These are phyloP conservation scores for Dryobota labecula DNA, from an alignment of 2,888 invertebrate species.

Conservation along the genomic window DNA sequence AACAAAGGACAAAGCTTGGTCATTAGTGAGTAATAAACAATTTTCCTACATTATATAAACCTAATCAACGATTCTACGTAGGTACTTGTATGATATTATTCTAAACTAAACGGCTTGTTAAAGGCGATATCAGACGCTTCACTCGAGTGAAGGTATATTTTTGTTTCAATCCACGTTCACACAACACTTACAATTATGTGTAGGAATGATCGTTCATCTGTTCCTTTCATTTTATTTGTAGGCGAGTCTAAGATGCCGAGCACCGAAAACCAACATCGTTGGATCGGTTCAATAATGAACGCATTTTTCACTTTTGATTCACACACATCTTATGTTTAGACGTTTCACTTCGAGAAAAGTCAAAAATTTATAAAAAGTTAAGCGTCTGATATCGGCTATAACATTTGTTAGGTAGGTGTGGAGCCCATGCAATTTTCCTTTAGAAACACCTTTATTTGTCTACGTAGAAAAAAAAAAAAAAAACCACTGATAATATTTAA, in stretches of 20 bases:
- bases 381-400: background rate
- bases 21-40: constrained; percentile 24
- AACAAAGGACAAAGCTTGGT: constrained; percentile 14
- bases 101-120: background rate
- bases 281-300: background rate
- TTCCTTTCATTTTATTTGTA: background rate
- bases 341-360: too few species aligned
- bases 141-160: background rate
- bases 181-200: too few species aligned
- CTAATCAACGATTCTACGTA: background rate
- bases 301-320: background rate
- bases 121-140: background rate
- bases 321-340: background rate
- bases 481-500: background rate
- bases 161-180: background rate
- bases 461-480: background rate
- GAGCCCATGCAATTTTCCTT: background rate
- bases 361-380: background rate
- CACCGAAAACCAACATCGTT: background rate
- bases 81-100: constrained; percentile 1
- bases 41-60: background rate
- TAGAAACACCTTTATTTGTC: background rate
- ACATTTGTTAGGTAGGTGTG: background rate
- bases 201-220: background rate
- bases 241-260: background rate